Base-by-base conservation (phyloP, 2,888 invertebrate genomes). In the Perizoma flavofasciatum region DNA sequence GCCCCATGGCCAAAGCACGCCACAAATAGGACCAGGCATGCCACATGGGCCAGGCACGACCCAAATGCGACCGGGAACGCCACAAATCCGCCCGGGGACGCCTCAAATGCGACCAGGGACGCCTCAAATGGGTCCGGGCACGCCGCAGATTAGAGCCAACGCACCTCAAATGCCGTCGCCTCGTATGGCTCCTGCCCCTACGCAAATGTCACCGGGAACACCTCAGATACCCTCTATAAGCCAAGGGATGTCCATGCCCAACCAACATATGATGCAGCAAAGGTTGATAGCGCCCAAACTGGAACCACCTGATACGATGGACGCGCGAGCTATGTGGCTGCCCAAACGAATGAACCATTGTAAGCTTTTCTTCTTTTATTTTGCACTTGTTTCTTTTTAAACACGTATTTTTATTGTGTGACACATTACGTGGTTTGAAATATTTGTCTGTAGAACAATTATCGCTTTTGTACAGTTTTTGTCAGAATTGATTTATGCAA, bases 331-430 rank as follows among this genome's bases (percentile, higher is more conserved):
- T 63, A 93, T 93, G 88, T 94, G 94, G 94, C 91, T 94, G 83
- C 94, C 94, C 67, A 93, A 94, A 83, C 85, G 93, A 90, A 93
- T 94, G 91, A 93, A 93, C 78, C 93, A 94, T 93, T 92, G 94
- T 94, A 94, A 94, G 94, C 93, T 92, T 92, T 80, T 68, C 66
- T 61, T 59, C 44, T 73, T 79, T 77, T 79, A 69, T 72, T 73
- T 73, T 53, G 61, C 61, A 61, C 61, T 61, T 43, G 34, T 50
- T 60, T 49, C 34, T 59, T 61, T 59, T 55, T 44, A 11, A 39
- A 34, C 61, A 58, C 54, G 44, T 51, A 52, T 33, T 53, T 51
- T 50, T 58, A 37, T 37, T 54, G 67, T 70, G 56, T 39, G 10
- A 54, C 43, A 44, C 44, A 48, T 57, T 50, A 54, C 47, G 37